These are phyloP conservation scores for Dallia pectoralis DNA, from an alignment of 2,797 vertebrate genomes.

Conservation along the genomic window DNA sequence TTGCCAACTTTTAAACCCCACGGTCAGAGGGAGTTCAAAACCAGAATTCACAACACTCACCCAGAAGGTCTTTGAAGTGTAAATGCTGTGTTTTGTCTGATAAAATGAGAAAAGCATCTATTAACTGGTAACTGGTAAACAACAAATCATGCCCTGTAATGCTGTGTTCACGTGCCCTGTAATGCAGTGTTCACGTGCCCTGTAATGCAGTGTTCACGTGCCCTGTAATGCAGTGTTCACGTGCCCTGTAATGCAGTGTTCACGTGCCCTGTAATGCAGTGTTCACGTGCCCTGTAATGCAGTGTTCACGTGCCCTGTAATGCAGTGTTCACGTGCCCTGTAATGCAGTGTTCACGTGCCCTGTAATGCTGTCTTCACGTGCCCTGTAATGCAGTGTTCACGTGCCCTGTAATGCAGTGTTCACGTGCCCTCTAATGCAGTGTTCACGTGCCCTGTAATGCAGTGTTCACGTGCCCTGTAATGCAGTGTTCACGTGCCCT, in stretches of 20 bases:
- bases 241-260: too few relatives aligned
- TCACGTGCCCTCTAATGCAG: too few relatives aligned
- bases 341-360: too few relatives aligned
- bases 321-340: not conserved
- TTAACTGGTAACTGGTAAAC: not conserved
- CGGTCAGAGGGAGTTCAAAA: conserved; percentile 9
- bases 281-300: not conserved
- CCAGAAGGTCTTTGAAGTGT: not conserved
- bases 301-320: not conserved
- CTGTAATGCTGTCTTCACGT: not conserved
- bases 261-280: not conserved
- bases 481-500: too few relatives aligned
- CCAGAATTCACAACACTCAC: not conserved
- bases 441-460: not conserved
- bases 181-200: not conserved
- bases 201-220: not conserved
- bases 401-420: not conserved
- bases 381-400: too few relatives aligned
- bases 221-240: not conserved
- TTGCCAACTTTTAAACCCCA: conserved; percentile 15
- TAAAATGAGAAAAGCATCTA: not conserved
- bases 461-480: not conserved
- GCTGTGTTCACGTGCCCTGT: not conserved
- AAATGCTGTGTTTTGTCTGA: conserved; percentile 1
- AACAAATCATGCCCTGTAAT: not conserved